Conservation (phyloP, 2,888 invertebrate species). For the Drosophila borborema region DNA sequence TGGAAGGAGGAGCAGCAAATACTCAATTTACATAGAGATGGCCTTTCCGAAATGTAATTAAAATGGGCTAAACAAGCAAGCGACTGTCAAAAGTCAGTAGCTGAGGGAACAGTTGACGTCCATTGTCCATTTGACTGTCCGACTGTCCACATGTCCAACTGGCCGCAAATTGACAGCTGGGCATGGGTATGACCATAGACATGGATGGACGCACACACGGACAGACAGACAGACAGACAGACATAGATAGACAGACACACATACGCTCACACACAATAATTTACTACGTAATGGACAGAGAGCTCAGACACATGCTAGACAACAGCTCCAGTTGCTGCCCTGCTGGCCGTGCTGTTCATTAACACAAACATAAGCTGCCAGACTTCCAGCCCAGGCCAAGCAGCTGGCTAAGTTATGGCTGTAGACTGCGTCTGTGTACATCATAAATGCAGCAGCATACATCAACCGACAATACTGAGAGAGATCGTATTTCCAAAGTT, state of each 20-base stretch:
- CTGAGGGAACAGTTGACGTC: slow-evolving; percentile 16
- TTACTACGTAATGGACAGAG: slow-evolving; percentile 74
- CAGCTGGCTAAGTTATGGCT: slow-evolving; percentile 23
- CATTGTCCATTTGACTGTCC: slow-evolving; percentile 32
- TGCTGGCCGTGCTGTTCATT: slow-evolving; percentile 66
- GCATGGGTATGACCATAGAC: slow-evolving; percentile 29
- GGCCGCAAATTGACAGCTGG: slow-evolving; percentile 67
- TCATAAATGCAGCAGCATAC: slow-evolving; percentile 52
- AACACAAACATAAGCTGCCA: slow-evolving; percentile 77
- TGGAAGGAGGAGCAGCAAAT: not conserved
- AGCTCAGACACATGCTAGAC: slow-evolving; percentile 64
- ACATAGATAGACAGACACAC: slow-evolving; percentile 42
- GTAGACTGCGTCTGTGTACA: slow-evolving; percentile 16
- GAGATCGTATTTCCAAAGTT: slow-evolving; percentile 32
- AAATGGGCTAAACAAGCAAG: slow-evolving; percentile 58
- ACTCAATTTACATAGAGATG: slow-evolving; percentile 45
- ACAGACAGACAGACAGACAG: too few species aligned
- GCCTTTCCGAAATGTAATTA: slow-evolving; percentile 66
- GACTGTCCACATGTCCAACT: slow-evolving; percentile 16
- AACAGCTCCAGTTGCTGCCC: slow-evolving; percentile 43
- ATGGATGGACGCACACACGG: slow-evolving; percentile 39
- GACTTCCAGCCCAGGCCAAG: slow-evolving; percentile 22
- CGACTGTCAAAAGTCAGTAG: slow-evolving; percentile 74
- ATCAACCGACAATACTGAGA: slow-evolving; percentile 18
- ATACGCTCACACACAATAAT: slow-evolving; percentile 68